phyloP scores from a whole-genome alignment of 1,140 invertebrate genomes.

The Neomicropteryx cornuta region DNA sequence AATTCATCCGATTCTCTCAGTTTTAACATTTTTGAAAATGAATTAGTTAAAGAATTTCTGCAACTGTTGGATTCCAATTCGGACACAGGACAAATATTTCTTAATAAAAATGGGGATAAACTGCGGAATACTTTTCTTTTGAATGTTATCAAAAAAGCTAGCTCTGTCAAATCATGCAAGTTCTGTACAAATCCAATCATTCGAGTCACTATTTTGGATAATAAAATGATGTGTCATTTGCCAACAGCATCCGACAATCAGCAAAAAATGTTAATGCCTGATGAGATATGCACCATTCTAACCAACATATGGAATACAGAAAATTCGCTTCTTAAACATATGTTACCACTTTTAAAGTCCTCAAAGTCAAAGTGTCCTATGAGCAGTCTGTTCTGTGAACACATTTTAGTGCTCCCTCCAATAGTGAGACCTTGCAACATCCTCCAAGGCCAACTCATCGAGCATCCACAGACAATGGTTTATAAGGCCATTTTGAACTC shows the following conservation, averaged over 20 bases:
- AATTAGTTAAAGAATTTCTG: too few species aligned
- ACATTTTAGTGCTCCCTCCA: constrained; percentile 77
- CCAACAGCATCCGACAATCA: constrained; percentile 29
- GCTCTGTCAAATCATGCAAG: constrained; percentile 45
- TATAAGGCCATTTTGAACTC: constrained; percentile 59
- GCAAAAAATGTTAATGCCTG: constrained; percentile 44
- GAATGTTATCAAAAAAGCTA: constrained; percentile 43
- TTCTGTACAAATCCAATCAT: constrained; percentile 48
- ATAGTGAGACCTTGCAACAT: constrained; percentile 70
- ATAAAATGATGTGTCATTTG: constrained; percentile 45
- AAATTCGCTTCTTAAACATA: constrained; percentile 50
- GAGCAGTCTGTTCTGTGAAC: constrained; percentile 82
- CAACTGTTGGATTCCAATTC: too few species aligned
- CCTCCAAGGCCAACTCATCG: constrained; percentile 57
- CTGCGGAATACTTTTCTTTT: constrained; percentile 49
- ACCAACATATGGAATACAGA: constrained; percentile 69
- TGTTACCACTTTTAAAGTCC: constrained; percentile 62
- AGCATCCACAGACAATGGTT: constrained; percentile 70
- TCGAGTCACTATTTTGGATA: constrained; percentile 48
- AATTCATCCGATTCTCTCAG: constrained; percentile 15
- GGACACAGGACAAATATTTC: constrained; percentile 29
- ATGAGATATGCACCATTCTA: constrained; percentile 59
- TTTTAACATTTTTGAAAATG: constrained; percentile 9
- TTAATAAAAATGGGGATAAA: constrained; percentile 49
- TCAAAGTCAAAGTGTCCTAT: constrained; percentile 50